phyloP scores from a whole-genome alignment of 2,797 vertebrate species.

The Simalia tracyae region DNA sequence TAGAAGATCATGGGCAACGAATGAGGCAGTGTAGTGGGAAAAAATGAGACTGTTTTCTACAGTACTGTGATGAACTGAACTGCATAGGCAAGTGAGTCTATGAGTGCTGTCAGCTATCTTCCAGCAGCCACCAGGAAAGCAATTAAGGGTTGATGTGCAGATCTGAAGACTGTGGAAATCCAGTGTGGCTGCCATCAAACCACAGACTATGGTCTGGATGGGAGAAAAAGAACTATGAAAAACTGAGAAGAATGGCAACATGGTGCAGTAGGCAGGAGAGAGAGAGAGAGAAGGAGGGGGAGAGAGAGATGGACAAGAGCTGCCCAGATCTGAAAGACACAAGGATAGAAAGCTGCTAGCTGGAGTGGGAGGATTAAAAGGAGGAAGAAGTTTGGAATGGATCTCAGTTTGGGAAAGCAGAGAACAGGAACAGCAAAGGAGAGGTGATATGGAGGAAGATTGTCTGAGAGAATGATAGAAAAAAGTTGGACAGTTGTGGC shows the following conservation, averaged over 20 bases:
- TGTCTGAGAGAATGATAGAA: background rate
- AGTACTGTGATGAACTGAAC: background rate
- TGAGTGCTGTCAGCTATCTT: background rate
- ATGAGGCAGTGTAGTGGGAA: no score
- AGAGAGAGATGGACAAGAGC: no score
- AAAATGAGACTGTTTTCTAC: no score
- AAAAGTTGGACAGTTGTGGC: background rate
- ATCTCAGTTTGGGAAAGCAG: background rate
- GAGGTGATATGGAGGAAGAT: background rate
- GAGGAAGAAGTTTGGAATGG: background rate
- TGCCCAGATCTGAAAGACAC: no score
- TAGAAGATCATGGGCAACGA: no score
- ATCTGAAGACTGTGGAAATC: no score
- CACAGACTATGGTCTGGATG: background rate
- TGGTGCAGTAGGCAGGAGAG: no score
- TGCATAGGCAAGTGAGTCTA: background rate
- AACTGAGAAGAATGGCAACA: no score
- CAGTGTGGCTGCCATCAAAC: no score
- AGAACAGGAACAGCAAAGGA: background rate
- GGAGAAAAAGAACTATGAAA: background rate
- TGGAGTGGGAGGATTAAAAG: background rate
- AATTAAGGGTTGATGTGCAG: no score
- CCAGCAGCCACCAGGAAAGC: no score
- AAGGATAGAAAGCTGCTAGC: no score
- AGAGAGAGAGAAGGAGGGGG: background rate